Evolutionary conservation across 2,888 invertebrate genomes (phyloP).

Genomic region (Mesorhabditis belari): DNA sequence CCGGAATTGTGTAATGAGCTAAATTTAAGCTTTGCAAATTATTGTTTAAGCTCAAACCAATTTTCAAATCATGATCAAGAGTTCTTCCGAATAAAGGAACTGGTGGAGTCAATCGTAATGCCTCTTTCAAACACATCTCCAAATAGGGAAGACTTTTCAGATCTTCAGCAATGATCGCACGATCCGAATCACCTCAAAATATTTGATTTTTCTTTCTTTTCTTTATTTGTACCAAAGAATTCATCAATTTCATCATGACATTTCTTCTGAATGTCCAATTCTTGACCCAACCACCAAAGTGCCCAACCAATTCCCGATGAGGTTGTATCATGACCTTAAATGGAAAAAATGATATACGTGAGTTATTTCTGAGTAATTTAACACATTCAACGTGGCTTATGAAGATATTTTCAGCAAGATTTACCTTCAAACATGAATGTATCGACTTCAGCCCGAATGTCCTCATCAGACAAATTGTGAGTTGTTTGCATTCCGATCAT

Average conservation of each 20-base stretch:
- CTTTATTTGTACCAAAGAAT: constrained; percentile 14
- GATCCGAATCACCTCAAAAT: constrained; percentile 2
- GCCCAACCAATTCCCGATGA: constrained; percentile 55
- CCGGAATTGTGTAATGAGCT: neutral
- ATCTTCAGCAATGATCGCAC: constrained; percentile 49
- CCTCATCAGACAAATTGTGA: constrained; percentile 53
- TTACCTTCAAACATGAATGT: constrained; percentile 58
- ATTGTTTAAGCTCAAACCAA: constrained; percentile 21
- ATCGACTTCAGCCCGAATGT: constrained; percentile 54
- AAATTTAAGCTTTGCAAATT: too few species aligned
- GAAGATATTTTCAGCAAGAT: neutral
- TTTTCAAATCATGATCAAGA: constrained; percentile 49
- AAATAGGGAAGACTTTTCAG: constrained; percentile 37
- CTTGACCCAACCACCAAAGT: constrained; percentile 53
- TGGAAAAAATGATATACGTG: constrained; percentile 59
- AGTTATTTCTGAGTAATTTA: too few species aligned
- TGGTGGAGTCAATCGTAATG: constrained; percentile 37
- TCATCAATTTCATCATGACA: constrained; percentile 26
- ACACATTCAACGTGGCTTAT: too few species aligned
- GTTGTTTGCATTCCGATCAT: constrained; percentile 54
- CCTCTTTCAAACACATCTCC: constrained; percentile 46
- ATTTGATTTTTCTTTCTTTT: too few species aligned
- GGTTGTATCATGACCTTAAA: constrained; percentile 57
- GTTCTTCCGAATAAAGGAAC: constrained; percentile 42
- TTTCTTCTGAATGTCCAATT: constrained; percentile 52